Percentiles rank a stretch among this genome's conserved stretches.
phyloP scores from a whole-genome alignment of 2,888 invertebrate genomes.

The Synanthedon andrenaeformis region DNA sequence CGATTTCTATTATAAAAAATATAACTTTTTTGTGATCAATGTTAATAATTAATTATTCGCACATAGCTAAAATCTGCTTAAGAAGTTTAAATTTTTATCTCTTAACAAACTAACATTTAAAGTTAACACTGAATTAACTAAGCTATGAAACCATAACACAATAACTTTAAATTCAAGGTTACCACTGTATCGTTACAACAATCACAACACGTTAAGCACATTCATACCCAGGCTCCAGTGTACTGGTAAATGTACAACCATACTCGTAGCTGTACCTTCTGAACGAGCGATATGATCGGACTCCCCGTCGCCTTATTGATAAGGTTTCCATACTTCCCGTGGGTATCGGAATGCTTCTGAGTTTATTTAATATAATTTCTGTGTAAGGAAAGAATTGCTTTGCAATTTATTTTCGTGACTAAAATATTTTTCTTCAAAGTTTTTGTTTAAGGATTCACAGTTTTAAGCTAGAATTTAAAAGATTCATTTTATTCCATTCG shows the following conservation, averaged over 20 bases:
- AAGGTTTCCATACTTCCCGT: slow-evolving; percentile 65
- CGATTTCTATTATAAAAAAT: too few species aligned
- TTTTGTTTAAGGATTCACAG: too few species aligned
- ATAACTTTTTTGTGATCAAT: too few species aligned
- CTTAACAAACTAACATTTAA: too few species aligned
- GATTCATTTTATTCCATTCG: too few species aligned
- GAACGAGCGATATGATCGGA: slow-evolving; percentile 57
- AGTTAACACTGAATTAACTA: too few species aligned
- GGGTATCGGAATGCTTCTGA: slow-evolving; percentile 60
- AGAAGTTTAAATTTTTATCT: too few species aligned
- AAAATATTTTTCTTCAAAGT: not conserved
- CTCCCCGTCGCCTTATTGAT: slow-evolving; percentile 67
- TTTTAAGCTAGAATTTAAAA: too few species aligned
- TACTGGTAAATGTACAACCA: too few species aligned
- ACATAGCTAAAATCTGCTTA: too few species aligned
- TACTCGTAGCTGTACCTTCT: slow-evolving; percentile 18
- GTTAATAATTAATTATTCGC: too few species aligned
- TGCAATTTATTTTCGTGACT: not conserved
- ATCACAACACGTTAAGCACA: not conserved
- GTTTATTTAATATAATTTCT: slow-evolving; percentile 58
- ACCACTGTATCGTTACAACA: not conserved
- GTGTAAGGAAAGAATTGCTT: slow-evolving; percentile 15
- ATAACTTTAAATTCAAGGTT: not conserved
- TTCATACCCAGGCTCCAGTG: too few species aligned
- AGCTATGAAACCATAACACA: not conserved